Evolutionary conservation across 2,888 invertebrate genomes (phyloP).

Genomic region (Drosophila villosipedis): DNA sequence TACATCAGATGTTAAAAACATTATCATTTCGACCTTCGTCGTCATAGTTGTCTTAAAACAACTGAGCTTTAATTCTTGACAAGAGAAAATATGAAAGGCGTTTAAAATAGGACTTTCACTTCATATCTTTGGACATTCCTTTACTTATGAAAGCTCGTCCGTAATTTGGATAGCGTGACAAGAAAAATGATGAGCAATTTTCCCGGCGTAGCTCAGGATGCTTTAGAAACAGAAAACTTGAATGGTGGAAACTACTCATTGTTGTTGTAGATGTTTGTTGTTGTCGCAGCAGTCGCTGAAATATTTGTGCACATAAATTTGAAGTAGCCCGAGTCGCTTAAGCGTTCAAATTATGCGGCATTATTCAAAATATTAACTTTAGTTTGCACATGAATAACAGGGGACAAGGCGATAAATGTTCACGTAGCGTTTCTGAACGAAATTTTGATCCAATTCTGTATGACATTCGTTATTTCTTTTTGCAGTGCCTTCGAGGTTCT

Average conservation of each 20-base stretch:
- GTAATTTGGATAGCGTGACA: constrained; percentile 30
- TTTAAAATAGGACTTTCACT: not conserved
- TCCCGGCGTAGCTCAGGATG: constrained; percentile 24
- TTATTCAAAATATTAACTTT: constrained; percentile 76
- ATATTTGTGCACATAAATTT: constrained; percentile 65
- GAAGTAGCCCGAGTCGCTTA: constrained; percentile 58
- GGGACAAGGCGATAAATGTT: constrained; percentile 20
- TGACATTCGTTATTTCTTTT: constrained; percentile 19
- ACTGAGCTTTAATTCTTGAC: not conserved
- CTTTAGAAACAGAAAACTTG: constrained; percentile 10
- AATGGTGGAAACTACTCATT: constrained; percentile 32
- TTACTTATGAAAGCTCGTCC: constrained; percentile 12
- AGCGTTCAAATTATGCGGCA: constrained; percentile 70
- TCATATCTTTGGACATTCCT: constrained; percentile 19
- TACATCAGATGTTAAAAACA: constrained; percentile 6
- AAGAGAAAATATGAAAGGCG: not conserved
- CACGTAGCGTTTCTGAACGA: constrained; percentile 4
- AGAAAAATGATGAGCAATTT: constrained; percentile 53
- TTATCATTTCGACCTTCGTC: not conserved
- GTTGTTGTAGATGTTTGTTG: not conserved
- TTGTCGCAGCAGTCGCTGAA: constrained; percentile 39
- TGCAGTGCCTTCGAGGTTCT: constrained; percentile 24
- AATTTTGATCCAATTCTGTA: constrained; percentile 19
- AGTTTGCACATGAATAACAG: constrained; percentile 40
- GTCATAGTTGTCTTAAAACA: not conserved